A percentile compares a stretch with the other conserved stretches of the same genome.
phyloP scores from a whole-genome alignment of 2,888 invertebrate species.

The Vesta saturnalis region DNA sequence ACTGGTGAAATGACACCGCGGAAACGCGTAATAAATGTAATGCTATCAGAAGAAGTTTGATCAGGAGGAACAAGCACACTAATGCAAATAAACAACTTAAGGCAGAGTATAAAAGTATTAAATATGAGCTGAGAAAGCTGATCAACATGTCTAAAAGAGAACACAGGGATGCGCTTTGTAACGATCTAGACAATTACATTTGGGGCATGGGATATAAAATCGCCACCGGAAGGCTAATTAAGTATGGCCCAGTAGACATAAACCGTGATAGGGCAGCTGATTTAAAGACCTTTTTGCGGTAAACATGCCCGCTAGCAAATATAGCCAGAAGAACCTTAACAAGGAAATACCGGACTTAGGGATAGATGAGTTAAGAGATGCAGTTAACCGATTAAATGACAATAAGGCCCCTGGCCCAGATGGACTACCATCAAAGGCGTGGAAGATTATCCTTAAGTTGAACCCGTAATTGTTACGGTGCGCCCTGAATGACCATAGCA shows the following conservation, averaged over 20 bases:
- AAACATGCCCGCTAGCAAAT: not conserved
- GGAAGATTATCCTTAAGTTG: too few relatives aligned
- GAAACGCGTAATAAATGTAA: not conserved
- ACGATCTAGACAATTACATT: not conserved
- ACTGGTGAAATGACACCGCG: not conserved
- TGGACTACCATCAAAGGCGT: not conserved
- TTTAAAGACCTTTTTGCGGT: not conserved
- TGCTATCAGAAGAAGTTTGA: not conserved
- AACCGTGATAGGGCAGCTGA: too few relatives aligned
- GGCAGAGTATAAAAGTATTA: not conserved
- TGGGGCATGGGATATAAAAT: conserved; percentile 13
- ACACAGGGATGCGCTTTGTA: not conserved
- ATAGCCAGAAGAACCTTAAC: not conserved
- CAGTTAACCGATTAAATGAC: not conserved
- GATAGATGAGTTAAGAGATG: not conserved
- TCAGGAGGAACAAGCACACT: too few relatives aligned
- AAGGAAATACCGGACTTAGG: not conserved
- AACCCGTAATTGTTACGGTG: too few relatives aligned
- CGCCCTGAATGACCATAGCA: too few relatives aligned
- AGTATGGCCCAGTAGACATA: not conserved
- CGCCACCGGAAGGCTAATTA: not conserved
- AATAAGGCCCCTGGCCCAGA: conserved; percentile 4
- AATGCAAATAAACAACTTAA: too few relatives aligned
- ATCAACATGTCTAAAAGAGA: not conserved
- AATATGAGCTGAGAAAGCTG: not conserved